These are phyloP conservation scores for Caradrina kadenii DNA, from an alignment of 2,888 invertebrate species.

Conservation along the genomic window DNA sequence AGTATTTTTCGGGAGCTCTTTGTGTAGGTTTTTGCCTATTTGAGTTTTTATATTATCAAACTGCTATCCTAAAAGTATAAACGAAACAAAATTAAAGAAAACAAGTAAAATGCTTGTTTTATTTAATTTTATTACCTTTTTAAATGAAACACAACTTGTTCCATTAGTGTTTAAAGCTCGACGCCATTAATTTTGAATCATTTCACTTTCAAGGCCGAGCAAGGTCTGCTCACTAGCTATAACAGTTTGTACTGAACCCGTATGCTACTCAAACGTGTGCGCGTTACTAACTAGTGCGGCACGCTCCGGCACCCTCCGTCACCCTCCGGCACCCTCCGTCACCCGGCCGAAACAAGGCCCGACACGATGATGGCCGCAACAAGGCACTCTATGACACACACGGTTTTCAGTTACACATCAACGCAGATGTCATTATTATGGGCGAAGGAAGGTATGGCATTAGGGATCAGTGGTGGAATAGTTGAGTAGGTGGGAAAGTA, in stretches of 20 bases:
- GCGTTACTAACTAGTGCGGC: constrained; percentile 35
- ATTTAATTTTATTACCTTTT: no score
- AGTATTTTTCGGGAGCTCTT: not conserved
- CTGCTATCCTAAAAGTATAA: not conserved
- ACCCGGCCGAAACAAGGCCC: constrained; percentile 23
- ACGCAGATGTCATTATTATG: constrained; percentile 16
- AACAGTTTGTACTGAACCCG: constrained; percentile 4
- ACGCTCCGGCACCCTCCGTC: not conserved
- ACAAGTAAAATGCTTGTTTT: no score
- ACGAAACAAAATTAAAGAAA: not conserved
- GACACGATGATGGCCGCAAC: constrained; percentile 18
- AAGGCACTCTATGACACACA: constrained; percentile 10
- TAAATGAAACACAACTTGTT: no score
- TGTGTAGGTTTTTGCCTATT: no score
- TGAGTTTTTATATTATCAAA: not conserved
- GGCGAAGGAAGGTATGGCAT: constrained; percentile 16
- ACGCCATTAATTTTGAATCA: not conserved
- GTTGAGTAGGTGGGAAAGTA: not conserved
- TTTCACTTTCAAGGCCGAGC: not conserved
- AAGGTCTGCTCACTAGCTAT: not conserved
- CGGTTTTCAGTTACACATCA: constrained; percentile 51
- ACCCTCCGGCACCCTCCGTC: constrained; percentile 18
- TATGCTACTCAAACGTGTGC: constrained; percentile 37
- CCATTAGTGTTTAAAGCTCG: no score
- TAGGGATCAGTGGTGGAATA: constrained; percentile 32